Base-by-base conservation (phyloP, 2,888 invertebrate species). In the Bimastos eiseni region DNA sequence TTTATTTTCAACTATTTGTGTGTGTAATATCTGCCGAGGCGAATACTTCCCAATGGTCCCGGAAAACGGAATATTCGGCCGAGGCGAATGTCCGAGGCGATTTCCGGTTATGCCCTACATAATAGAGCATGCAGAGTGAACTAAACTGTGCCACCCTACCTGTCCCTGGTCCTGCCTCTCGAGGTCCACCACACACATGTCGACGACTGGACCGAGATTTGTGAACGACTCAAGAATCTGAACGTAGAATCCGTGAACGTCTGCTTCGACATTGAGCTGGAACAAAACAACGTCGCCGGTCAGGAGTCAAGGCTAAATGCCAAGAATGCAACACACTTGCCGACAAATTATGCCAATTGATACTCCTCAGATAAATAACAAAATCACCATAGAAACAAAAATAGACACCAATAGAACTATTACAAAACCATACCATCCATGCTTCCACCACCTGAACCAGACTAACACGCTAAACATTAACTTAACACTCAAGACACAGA, bases 151-250 rank as follows among this genome's bases (percentile, higher is more conserved):
- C 4, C 13, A 90, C 38, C 90, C 91, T 30, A 98, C 98, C 96
- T 99, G 99, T 0, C 99, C 99, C 93, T 96, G 96, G 90, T 95
- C 94, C 95, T 98, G 98, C 33, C 98, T 96, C 91, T 99, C 99
- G 92, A 99, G 96, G 95, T 99, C 99, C 4, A 99, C 99, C 0
- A 99, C 98, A 92, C 98, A 98, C 97, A 99, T 98, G 95, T 99
- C 99, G 37, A 98, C 97, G 93, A 99, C 99, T 0, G 99, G 99
- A 8, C 98, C 99, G 88, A 99, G 96, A 95, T 99, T 99, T 41
- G 98, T 98, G 95, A 98, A 99, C 30, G 97, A 97, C 95, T 99
- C 99, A 97, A 99, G 97, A 0, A 97, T 97, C 93, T 97, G 97
- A 37, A 99, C 98, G 95, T 98, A 99, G 17, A 98, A 98, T 21